Percentiles rank a stretch among this genome's conserved stretches.
Evolutionary conservation across 2,888 invertebrate species (phyloP).

Genomic region (Pyrrhosoma nymphula): DNA sequence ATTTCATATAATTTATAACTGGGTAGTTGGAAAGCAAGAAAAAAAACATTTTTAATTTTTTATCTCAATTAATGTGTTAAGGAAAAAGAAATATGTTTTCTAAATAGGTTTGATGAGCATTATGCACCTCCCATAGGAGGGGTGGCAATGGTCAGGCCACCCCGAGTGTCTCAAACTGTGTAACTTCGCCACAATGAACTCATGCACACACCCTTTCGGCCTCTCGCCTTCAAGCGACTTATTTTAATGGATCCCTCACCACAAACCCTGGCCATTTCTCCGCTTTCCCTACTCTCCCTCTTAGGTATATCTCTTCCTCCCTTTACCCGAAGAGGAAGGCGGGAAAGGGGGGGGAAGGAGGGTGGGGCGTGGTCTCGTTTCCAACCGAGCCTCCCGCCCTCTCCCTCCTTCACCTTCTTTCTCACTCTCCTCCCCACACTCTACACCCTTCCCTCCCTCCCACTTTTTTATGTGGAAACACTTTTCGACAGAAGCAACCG

Average conservation of each 20-base stretch:
- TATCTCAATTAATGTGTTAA: too few relatives aligned
- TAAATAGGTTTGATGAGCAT: too few relatives aligned
- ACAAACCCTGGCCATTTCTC: background rate
- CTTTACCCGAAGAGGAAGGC: background rate
- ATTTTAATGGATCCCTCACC: slow-evolving; percentile 3
- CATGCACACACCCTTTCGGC: background rate
- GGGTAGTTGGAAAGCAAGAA: too few relatives aligned
- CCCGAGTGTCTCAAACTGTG: too few relatives aligned
- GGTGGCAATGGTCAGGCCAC: too few relatives aligned
- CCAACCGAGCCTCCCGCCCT: too few relatives aligned
- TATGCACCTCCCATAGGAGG: too few relatives aligned
- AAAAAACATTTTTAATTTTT: too few relatives aligned
- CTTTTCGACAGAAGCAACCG: slow-evolving; percentile 19
- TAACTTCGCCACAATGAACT: background rate
- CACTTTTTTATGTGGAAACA: slow-evolving; percentile 19
- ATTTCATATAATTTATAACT: too few relatives aligned
- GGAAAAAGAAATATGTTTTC: too few relatives aligned
- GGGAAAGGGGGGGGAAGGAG: background rate
- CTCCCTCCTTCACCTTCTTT: too few relatives aligned
- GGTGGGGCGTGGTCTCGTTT: too few relatives aligned
- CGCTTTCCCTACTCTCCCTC: background rate
- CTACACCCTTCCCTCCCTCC: background rate
- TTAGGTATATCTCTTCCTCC: background rate
- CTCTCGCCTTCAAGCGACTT: background rate
- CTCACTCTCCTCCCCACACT: background rate